phyloP scores from a whole-genome alignment of 2,888 invertebrate genomes.

The Clunio marinus region DNA sequence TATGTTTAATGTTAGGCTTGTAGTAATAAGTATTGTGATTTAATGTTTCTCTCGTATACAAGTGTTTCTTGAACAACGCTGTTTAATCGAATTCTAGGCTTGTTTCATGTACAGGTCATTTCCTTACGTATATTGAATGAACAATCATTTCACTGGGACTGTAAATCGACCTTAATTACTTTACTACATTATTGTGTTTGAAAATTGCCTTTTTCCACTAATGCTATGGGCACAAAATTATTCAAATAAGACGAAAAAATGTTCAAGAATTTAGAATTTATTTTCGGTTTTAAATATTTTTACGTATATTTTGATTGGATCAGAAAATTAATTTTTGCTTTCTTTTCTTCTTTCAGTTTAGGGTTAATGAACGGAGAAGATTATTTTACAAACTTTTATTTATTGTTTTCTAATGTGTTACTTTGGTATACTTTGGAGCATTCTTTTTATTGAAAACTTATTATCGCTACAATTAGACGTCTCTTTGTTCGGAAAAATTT shows the following conservation, averaged over 20 bases:
- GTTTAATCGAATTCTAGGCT: not conserved
- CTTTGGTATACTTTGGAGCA: conserved; percentile 39
- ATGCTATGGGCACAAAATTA: conserved; percentile 15
- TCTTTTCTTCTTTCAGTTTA: conserved; percentile 14
- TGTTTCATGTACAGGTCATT: not conserved
- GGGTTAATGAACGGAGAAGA: conserved; percentile 2
- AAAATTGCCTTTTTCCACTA: not conserved
- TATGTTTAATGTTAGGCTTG: no score
- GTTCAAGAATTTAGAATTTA: not conserved
- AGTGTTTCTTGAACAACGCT: not conserved
- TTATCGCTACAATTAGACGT: not conserved
- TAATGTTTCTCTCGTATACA: not conserved
- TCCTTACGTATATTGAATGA: not conserved
- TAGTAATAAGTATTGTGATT: not conserved
- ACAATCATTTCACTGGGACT: not conserved
- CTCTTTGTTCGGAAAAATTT: not conserved
- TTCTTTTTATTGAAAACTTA: conserved; percentile 29
- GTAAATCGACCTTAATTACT: not conserved
- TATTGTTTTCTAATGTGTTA: conserved; percentile 10
- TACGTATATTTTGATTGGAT: not conserved
- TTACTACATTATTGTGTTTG: not conserved
- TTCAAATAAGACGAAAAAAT: conserved; percentile 2
- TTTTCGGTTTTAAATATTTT: not conserved
- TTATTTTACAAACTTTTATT: conserved; percentile 15
- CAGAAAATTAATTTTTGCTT: conserved; percentile 8